phyloP scores from a whole-genome alignment of 1,140 invertebrate species.

The Ips nitidus region DNA sequence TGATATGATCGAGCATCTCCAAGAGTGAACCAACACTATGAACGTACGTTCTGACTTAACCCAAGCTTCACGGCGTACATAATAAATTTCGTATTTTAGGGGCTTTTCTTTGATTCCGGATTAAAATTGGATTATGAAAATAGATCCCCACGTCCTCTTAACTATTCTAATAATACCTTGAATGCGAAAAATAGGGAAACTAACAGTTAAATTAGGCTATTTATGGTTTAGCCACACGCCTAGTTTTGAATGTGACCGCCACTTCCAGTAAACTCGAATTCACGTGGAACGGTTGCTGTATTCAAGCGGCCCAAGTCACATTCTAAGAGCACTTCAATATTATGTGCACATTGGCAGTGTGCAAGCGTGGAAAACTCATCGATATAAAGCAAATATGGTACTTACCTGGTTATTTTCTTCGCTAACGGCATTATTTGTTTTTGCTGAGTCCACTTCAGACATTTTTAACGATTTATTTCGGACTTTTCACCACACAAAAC shows the following conservation, averaged over 20 bases:
- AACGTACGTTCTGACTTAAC: constrained; percentile 39
- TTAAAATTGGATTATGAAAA: constrained; percentile 8
- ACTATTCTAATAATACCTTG: not conserved
- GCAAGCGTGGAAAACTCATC: not conserved
- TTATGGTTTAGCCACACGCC: constrained; percentile 12
- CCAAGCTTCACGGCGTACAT: constrained; percentile 40
- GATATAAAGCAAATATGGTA: constrained; percentile 22
- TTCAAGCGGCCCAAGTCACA: constrained; percentile 42
- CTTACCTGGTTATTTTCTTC: constrained; percentile 51
- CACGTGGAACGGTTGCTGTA: constrained; percentile 6
- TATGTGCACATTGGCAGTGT: constrained; percentile 50
- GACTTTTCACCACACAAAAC: constrained; percentile 38
- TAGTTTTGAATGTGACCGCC: constrained; percentile 41
- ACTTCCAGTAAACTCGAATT: constrained; percentile 20
- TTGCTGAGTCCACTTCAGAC: constrained; percentile 51
- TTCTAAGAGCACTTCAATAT: constrained; percentile 44
- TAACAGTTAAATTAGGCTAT: constrained; percentile 15
- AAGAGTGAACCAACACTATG: constrained; percentile 29
- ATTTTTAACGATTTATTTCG: constrained; percentile 46
- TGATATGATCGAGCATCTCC: constrained; percentile 29
- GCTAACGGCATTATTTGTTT: constrained; percentile 47
- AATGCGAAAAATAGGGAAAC: constrained; percentile 13
- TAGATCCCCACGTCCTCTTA: constrained; percentile 7
- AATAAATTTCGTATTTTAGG: constrained; percentile 37
- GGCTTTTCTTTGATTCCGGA: not conserved